Evolutionary conservation across 1,140 invertebrate genomes (phyloP).

Genomic region (Drosophila leontia): DNA sequence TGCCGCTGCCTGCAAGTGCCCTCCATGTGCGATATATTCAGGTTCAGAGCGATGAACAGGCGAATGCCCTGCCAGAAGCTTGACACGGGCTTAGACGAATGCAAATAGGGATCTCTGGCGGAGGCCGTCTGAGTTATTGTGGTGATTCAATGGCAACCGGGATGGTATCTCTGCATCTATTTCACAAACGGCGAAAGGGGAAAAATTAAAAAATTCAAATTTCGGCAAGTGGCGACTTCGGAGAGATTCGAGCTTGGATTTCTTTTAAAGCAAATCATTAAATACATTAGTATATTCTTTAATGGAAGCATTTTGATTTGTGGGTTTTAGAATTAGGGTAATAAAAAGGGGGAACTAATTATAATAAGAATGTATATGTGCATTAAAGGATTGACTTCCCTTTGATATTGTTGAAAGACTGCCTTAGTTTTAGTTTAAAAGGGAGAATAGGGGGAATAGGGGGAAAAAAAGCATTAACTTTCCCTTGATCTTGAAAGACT

Average conservation of each 20-base stretch:
- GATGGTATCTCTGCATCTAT: neutral
- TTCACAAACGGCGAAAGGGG: neutral
- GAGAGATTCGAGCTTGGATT: neutral
- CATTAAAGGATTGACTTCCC: too few species aligned
- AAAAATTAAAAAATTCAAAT: neutral
- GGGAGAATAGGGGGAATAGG: too few species aligned
- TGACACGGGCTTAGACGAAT: neutral
- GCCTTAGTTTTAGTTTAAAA: too few species aligned
- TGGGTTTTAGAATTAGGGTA: neutral
- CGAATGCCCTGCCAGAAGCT: neutral
- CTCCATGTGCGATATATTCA: slow-evolving; percentile 1
- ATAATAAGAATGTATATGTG: too few species aligned
- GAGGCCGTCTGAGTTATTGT: neutral
- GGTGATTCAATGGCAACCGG: neutral
- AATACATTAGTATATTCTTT: neutral
- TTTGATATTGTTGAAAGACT: too few species aligned
- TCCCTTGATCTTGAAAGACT: too few species aligned
- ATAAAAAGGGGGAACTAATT: too few species aligned
- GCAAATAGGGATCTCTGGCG: neutral
- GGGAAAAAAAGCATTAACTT: too few species aligned
- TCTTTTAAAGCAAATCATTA: neutral
- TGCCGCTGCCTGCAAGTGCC: slow-evolving; percentile 23
- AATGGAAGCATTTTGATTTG: neutral
- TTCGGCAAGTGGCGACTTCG: neutral
- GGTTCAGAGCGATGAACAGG: neutral